Base-by-base conservation (phyloP, 2,113 vertebrate genomes). In the Podiceps cristatus region DNA sequence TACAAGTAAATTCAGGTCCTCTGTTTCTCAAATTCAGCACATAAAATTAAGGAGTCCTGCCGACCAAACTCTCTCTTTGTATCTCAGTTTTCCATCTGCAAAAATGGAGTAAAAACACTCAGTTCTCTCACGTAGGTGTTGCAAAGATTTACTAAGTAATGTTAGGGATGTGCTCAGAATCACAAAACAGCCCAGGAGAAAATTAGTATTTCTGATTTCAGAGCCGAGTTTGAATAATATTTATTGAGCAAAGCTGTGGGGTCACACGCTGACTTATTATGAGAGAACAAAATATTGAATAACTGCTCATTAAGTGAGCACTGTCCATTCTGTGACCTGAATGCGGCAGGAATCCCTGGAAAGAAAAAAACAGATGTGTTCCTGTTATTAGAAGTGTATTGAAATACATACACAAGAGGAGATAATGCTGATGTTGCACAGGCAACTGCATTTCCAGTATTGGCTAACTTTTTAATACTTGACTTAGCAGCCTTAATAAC, bases 271-370 rank as follows among this genome's bases (percentile, higher is more conserved):
- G 77, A 68, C 37, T 78, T 91, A 93, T 55, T 81, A 83, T 14
- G 59, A 90, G 66, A 86, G 86, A 94, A 88, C 18, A 79, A 87
- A 96, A 94, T 82, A 93, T 56, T 95, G 74, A 93, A 62, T 72
- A 90, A 89, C 24, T 86, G 53, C 66, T 94, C 74, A 88, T 79
- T 95, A 94, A 76, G 50, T 73, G 55, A 95, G 37, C 11, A 27
- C 12, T 79, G 67, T 31, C 67, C 42, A 55, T 90, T 95, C 55
- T 67, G 66, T 88, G 74, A 87, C 27, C 53, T 50, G 53, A 94
- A 76, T 73, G 33, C 0, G 0, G 9, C 13, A 71, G 74, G n/a
- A 93, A 88, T 69, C 59, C 53, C 42, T 73, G 45, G 66, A 64
- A 88, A 91, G 52, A 87, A 79, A 91, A 87, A 35, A 62, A 18